Conservation (phyloP, 1,140 invertebrate species). For the Oncopodura yosiiana region DNA sequence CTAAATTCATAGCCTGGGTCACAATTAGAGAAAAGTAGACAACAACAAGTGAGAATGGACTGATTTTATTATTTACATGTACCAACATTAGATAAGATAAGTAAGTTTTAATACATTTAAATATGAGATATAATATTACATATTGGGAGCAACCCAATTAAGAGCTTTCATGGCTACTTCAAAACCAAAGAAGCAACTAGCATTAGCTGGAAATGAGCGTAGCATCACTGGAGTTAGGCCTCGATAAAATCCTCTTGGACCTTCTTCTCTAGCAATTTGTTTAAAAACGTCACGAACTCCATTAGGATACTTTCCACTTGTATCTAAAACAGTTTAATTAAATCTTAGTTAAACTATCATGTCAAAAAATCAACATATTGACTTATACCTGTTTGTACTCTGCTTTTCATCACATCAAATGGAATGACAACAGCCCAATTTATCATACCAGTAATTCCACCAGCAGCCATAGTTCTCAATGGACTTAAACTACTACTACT, state of each 20-base stretch:
- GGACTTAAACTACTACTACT: conserved; percentile 48
- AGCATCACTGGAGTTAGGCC: conserved; percentile 76
- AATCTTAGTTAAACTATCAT: no score
- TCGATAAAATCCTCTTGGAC: conserved; percentile 65
- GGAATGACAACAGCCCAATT: conserved; percentile 96
- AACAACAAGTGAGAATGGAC: no score
- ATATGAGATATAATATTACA: no score
- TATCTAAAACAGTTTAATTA: conserved; percentile 58
- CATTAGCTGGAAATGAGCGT: conserved; percentile 86
- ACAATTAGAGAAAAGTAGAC: no score
- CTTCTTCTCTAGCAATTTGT: conserved; percentile 68
- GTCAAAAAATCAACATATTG: no score
- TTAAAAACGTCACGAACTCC: conserved; percentile 74
- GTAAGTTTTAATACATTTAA: no score
- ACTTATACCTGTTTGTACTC: conserved; percentile 74
- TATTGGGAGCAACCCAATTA: conserved; percentile 47
- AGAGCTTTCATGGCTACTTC: conserved; percentile 57
- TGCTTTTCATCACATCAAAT: conserved; percentile 91
- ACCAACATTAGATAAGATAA: no score
- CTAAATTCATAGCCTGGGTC: no score
- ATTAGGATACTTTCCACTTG: conserved; percentile 73
- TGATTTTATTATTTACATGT: no score
- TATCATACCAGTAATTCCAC: conserved; percentile 87
- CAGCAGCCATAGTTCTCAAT: conserved; percentile 72
- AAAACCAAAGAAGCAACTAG: conserved; percentile 78